These are phyloP conservation scores for Anodontia alba DNA, from an alignment of 2,888 invertebrate species.

Conservation along the genomic window DNA sequence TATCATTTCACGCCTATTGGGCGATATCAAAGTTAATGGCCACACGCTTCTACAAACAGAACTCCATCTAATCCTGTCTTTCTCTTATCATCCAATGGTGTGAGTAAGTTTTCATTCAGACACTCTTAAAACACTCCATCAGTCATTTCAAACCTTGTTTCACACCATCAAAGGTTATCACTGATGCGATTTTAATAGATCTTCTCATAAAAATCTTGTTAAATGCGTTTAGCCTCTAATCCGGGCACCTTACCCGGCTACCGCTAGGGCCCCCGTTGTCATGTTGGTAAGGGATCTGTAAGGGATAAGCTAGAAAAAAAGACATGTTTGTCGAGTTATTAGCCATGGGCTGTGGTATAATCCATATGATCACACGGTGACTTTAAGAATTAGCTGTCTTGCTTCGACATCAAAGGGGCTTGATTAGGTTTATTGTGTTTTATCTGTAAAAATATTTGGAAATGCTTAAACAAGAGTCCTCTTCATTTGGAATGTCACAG, in stretches of 20 bases:
- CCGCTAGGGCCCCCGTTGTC: constrained; percentile 12
- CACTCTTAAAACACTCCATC: constrained; percentile 33
- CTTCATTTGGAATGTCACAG: no score
- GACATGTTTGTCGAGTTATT: not conserved
- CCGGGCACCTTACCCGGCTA: constrained; percentile 7
- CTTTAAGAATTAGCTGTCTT: constrained; percentile 16
- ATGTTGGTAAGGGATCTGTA: constrained; percentile 1
- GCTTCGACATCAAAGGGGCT: not conserved
- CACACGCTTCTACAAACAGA: constrained; percentile 5
- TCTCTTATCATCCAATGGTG: not conserved
- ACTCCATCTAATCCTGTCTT: not conserved
- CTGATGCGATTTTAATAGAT: constrained; percentile 38
- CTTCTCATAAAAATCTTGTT: constrained; percentile 49
- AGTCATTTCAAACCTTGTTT: constrained; percentile 34
- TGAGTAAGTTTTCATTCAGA: constrained; percentile 7
- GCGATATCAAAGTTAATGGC: not conserved
- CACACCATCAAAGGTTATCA: constrained; percentile 41
- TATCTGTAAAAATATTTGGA: constrained; percentile 15
- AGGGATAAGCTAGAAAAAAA: constrained; percentile 1
- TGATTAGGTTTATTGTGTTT: constrained; percentile 10
- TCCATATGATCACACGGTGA: constrained; percentile 1
- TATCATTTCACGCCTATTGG: constrained; percentile 7
- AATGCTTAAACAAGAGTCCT: no score
- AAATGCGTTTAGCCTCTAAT: constrained; percentile 28
- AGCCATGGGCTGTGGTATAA: constrained; percentile 11